Percentiles rank a stretch among this genome's conserved stretches.
These are phyloP conservation scores for Nemoura dubitans DNA, from an alignment of 2,888 invertebrate species.

Conservation along the genomic window DNA sequence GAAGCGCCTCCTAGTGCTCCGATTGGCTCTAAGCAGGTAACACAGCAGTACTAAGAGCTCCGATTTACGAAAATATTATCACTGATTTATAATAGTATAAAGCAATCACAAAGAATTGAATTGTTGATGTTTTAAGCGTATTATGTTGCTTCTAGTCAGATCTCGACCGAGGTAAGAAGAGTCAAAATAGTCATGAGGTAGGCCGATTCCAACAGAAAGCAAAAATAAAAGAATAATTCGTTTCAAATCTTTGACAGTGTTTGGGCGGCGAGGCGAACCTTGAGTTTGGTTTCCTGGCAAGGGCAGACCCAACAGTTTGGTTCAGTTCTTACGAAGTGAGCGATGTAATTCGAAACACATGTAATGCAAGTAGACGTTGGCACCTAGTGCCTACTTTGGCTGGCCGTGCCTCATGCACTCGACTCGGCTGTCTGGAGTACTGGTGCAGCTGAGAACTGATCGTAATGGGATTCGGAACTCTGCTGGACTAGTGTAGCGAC, in stretches of 20 bases:
- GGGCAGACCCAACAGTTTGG: no score
- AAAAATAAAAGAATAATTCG: neutral
- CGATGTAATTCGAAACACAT: no score
- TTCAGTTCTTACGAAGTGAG: no score
- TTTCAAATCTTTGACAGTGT: neutral
- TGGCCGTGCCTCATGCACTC: neutral
- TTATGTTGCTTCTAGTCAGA: neutral
- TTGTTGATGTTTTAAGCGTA: constrained; percentile 9
- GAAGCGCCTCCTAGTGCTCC: neutral
- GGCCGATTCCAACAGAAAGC: neutral
- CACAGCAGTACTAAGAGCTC: neutral
- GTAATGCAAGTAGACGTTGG: no score
- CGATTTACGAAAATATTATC: neutral
- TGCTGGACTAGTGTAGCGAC: neutral
- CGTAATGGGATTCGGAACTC: neutral
- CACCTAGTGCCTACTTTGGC: neutral
- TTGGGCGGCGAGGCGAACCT: neutral
- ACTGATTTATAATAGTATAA: neutral
- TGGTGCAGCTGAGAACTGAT: neutral
- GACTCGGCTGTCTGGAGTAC: neutral
- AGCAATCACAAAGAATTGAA: constrained; percentile 12
- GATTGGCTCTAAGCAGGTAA: neutral
- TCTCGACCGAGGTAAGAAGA: neutral
- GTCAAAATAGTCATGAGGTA: neutral
- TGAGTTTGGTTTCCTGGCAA: neutral